A percentile compares a stretch with the other conserved stretches of the same genome.
These are phyloP conservation scores for Setophaga coronata DNA, from an alignment of 2,113 vertebrate genomes.

Conservation along the genomic window DNA sequence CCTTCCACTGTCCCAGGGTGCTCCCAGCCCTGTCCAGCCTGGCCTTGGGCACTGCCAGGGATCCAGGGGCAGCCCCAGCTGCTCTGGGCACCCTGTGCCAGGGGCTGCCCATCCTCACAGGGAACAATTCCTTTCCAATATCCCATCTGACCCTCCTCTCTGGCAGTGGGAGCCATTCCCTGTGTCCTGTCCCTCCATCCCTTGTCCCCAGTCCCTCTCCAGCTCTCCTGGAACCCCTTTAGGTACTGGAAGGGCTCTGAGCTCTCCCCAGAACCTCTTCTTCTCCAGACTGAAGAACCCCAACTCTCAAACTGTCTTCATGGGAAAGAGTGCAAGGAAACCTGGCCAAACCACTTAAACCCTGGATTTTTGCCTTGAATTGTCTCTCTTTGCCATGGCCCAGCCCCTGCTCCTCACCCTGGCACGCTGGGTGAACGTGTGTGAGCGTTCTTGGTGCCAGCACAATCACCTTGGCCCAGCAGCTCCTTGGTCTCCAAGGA, in stretches of 20 bases:
- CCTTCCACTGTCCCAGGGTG: fast-evolving
- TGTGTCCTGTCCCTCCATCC: background rate
- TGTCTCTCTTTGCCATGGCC: background rate
- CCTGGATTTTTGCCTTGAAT: background rate
- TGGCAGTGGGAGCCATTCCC: background rate
- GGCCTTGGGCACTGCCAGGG: background rate
- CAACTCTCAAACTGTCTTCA: background rate
- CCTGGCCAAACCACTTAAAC: background rate
- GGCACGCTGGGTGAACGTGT: fast-evolving
- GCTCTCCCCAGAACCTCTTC: fast-evolving
- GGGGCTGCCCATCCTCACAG: fast-evolving
- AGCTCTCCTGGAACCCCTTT: background rate
- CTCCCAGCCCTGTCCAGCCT: fast-evolving
- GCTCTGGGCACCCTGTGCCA: background rate
- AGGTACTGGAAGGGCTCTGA: fast-evolving
- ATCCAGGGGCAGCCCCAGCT: background rate
- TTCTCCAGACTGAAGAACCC: background rate
- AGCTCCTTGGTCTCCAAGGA: background rate
- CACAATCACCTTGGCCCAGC: background rate
- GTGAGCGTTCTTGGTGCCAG: background rate
- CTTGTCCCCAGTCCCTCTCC: background rate
- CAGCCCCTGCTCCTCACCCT: background rate
- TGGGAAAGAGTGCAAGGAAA: background rate
- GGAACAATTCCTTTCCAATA: fast-evolving
- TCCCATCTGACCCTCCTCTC: fast-evolving